Conservation (phyloP, 2,113 vertebrate genomes). For the Perognathus longimembris region DNA sequence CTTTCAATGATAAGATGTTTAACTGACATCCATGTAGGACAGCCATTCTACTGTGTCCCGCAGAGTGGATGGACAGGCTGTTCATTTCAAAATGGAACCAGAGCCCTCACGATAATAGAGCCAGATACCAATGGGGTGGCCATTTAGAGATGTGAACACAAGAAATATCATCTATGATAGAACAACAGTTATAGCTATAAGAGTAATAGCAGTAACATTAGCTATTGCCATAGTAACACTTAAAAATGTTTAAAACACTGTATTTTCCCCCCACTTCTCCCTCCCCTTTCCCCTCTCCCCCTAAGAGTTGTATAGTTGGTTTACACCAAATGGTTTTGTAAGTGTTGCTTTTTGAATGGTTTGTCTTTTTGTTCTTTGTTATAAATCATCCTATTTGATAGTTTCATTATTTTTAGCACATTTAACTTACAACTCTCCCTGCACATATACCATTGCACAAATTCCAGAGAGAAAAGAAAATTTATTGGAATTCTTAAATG, state of each 20-base stretch:
- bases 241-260: not conserved
- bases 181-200: not conserved
- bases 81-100: not conserved
- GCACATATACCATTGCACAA: not conserved
- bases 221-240: not conserved
- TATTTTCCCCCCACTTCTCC: too few species aligned
- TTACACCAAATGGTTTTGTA: too few species aligned
- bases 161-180: not conserved
- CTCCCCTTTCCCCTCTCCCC: too few species aligned
- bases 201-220: not conserved
- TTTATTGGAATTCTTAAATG: not conserved
- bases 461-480: not conserved
- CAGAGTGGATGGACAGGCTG: rapidly evolving
- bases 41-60: not conserved
- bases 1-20: not conserved
- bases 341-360: too few species aligned
- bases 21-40: not conserved
- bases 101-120: not conserved
- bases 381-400: not conserved
- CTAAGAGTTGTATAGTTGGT: too few species aligned
- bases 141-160: too few species aligned
- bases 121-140: too few species aligned
- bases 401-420: constrained; percentile 11
- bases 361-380: too few species aligned
- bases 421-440: not conserved